Evolutionary conservation across 2,113 vertebrate species (phyloP), one percentile per base, ranked within the genome.

Genomic region (Andinoacara biseriatus): DNA sequence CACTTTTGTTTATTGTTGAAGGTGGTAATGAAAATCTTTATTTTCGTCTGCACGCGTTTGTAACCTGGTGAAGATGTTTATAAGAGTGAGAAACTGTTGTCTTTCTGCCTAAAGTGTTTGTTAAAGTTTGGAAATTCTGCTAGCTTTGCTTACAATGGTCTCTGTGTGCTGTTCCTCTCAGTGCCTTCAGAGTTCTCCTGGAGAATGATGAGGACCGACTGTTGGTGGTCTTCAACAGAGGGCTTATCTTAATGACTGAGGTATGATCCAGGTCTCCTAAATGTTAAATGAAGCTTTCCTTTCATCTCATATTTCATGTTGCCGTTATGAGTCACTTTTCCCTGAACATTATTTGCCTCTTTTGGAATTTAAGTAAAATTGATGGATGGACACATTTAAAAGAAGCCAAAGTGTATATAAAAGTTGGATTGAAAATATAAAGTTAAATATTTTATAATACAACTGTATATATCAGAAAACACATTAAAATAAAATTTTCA

Each of bases 131-230:
- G 22, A 49, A 49, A 29, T 69, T 49, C 8, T 29, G 10, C 40
- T 18, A 17, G 26, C 0, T 0, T 4, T 38, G 9, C 35, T 38
- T 38, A 38, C 9, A 38, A 38, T 38, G 9, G 35, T 38, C 2
- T 38, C 8, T 38, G 35, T 69, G 9, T 60, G 49, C 38, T 13
- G 2, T 5, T 61, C 89, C 76, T 87, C 93, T 78, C 92, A 99
- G 98, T 97, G 98, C 98, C 97, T 99, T 99, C 96, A 96, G 98
- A 95, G 97, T 99, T 94, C 94, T 99, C 85, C 87, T 99, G 94
- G 98, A 99, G 96, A 98, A 97, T 86, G 98, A 99, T 86, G 98
- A 99, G 95, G 98, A 99, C 93, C 94, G 98, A 56, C 96, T 99
- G 90, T 97, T 99, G 80, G 98, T 99, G 93, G 97, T 99, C 65